These are phyloP conservation scores for Lepidochitona cinerea DNA, from an alignment of 2,888 invertebrate species.

Conservation along the genomic window DNA sequence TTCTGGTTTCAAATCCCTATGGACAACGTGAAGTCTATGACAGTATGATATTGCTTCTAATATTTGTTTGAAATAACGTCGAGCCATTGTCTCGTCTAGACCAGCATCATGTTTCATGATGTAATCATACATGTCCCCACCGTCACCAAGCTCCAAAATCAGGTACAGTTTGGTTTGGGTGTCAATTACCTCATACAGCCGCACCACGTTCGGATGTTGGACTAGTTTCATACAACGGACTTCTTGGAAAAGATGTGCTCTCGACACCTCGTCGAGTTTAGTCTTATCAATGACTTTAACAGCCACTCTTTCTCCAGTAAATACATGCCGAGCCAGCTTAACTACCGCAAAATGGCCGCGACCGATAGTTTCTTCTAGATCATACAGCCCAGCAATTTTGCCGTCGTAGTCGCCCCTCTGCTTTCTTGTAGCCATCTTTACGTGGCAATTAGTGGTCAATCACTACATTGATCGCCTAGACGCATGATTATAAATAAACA, in stretches of 20 bases:
- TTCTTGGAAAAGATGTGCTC: slow-evolving; percentile 86
- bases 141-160: slow-evolving; percentile 97
- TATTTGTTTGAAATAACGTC: slow-evolving; percentile 95
- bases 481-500: background rate
- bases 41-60: slow-evolving; percentile 97
- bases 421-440: slow-evolving; percentile 49
- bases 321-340: slow-evolving; percentile 97
- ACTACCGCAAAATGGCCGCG: slow-evolving; percentile 99
- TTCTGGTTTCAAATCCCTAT: slow-evolving; percentile 97
- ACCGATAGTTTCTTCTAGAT: slow-evolving; percentile 96
- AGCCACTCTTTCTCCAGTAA: slow-evolving; percentile 98
- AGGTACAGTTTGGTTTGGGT: slow-evolving; percentile 92
- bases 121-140: slow-evolving; percentile 98
- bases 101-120: slow-evolving; percentile 95
- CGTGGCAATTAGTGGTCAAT: slow-evolving; percentile 2
- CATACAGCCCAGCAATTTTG: slow-evolving; percentile 85
- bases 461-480: background rate
- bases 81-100: slow-evolving; percentile 75
- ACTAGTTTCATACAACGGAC: slow-evolving; percentile 98
- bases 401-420: slow-evolving; percentile 61
- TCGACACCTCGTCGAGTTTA: slow-evolving; percentile 95
- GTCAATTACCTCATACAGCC: slow-evolving; percentile 99
- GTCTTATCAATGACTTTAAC: slow-evolving; percentile 98
- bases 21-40: slow-evolving; percentile 90
- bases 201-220: slow-evolving; percentile 98